Conservation (phyloP, 2,888 invertebrate species). For the Acronicta psi region DNA sequence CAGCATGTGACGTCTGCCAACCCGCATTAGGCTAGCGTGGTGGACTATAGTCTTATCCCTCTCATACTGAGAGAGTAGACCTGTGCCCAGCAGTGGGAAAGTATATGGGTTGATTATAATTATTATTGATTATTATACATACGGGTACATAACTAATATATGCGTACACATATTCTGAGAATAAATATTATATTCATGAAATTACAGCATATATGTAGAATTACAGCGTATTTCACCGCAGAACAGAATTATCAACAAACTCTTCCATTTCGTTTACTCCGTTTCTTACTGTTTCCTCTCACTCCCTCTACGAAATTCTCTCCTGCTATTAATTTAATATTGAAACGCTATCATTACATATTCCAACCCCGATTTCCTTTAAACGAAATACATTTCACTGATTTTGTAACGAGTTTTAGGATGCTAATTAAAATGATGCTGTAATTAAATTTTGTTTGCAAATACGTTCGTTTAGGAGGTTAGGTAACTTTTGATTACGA, state of each 20-base stretch:
- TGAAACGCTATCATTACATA: constrained; percentile 20
- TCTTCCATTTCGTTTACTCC: constrained; percentile 7
- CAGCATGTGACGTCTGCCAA: no score
- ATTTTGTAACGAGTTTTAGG: constrained; percentile 32
- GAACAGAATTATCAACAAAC: constrained; percentile 9
- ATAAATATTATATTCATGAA: no score
- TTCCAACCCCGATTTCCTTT: constrained; percentile 22
- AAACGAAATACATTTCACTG: constrained; percentile 27
- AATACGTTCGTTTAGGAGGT: not conserved
- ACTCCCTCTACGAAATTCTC: constrained; percentile 17
- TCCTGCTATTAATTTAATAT: constrained; percentile 26
- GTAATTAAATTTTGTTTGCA: constrained; percentile 7
- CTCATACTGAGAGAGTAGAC: no score
- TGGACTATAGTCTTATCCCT: no score
- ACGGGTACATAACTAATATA: no score
- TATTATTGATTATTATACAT: no score
- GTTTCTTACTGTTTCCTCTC: constrained; percentile 1
- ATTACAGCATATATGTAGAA: not conserved
- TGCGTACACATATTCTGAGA: no score
- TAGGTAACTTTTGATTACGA: no score
- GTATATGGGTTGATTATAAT: no score
- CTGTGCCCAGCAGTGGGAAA: no score
- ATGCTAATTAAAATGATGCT: constrained; percentile 25
- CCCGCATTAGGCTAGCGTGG: no score
- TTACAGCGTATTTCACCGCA: not conserved